Evolutionary conservation across 2,797 vertebrate genomes (phyloP), one percentile per base, ranked within the genome.

Genomic region (Urophycis tenuis): DNA sequence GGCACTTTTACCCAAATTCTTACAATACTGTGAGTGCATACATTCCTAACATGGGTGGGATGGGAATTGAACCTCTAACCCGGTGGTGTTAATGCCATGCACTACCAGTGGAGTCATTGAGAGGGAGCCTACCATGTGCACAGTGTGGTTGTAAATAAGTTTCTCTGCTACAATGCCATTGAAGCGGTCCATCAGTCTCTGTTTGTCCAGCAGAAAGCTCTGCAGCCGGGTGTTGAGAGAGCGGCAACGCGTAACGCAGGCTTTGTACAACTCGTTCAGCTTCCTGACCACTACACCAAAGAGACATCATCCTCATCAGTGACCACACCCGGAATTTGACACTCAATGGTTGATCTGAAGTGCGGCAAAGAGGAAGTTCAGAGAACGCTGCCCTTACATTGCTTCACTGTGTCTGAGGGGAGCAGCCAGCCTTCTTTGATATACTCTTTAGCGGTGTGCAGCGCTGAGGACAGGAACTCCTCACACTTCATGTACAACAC

Each of bases 401-500:
- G 96, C 87, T 98, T 99, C 86, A 98, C 97, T 0, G 95, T 94
- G 79, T 92, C 91, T 4, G 96, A 97, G 75, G 97, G 94, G 85
- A 95, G 94, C 74, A 99, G 94, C 77, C 90, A 93, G 79, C 94
- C 95, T 1, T 94, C 92, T 79, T 94, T 95, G 82, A 99, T 95
- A 84, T 94, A 94, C 77, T 95, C 94, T 79, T 96, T 97, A 72
- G 97, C 95, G 0, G 92, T 90, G 85, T 95, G 95, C 74, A 99
- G 88, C 2, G 95, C 94, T 0, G 94, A 91, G 8, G 96, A 96
- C 77, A 99, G 90, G 33, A 96, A 94, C 90, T 98, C 97, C 0
- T 96, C 95, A 29, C 95, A 95, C 84, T 98, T 99, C 91, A 99
- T 95, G 86, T 98, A 98, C 64, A 99, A 88, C 81, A 98, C 95